Conservation (phyloP, 2,113 vertebrate genomes). For the Labrus mixtus region DNA sequence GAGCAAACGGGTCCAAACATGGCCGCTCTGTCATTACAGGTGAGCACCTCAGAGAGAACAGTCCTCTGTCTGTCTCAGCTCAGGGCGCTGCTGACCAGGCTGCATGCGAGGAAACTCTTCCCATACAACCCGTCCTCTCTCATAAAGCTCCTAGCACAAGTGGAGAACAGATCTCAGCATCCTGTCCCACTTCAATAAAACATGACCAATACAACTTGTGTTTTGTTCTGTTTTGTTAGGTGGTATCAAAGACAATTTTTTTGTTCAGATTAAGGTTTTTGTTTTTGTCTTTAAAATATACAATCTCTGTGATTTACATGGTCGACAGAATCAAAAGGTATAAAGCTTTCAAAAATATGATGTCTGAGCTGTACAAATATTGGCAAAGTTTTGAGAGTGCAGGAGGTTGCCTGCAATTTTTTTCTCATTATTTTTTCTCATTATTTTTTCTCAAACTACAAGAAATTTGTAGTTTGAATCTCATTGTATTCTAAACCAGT, state of each 20-base stretch:
- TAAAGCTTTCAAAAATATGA: too few species aligned
- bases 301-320: too few species aligned
- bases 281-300: too few species aligned
- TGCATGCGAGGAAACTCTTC: slow-evolving; percentile 90
- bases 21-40: not conserved
- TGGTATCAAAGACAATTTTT: not conserved
- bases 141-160: slow-evolving; percentile 84
- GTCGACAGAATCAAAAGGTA: too few species aligned
- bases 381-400: too few species aligned
- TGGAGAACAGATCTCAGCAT: slow-evolving; percentile 53
- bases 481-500: too few species aligned
- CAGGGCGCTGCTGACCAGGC: slow-evolving; percentile 82
- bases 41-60: slow-evolving; percentile 49
- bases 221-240: not conserved
- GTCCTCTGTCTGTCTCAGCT: slow-evolving; percentile 85
- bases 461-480: too few species aligned
- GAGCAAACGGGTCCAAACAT: not conserved
- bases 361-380: too few species aligned
- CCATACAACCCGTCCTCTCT: slow-evolving; percentile 92
- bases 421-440: too few species aligned
- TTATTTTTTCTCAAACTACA: too few species aligned
- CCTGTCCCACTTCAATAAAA: slow-evolving; percentile 17
- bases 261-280: too few species aligned
- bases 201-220: rapidly evolving
- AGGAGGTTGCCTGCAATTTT: too few species aligned